phyloP scores from a whole-genome alignment of 1,140 invertebrate species.

The Drosophila kanapiae region DNA sequence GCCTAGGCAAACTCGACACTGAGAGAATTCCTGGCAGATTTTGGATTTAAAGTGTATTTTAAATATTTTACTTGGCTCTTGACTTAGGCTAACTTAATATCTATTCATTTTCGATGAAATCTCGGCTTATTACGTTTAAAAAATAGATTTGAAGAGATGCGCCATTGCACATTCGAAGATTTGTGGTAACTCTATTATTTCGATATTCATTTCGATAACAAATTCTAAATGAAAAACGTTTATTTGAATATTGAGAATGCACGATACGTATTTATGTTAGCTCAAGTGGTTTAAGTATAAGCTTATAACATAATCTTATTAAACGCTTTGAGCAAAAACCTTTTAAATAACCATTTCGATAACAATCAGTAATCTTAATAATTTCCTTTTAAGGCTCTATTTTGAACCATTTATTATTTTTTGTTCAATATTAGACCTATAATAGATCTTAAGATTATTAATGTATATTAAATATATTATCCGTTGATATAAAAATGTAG shows the following conservation, averaged over 20 bases:
- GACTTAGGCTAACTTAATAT: no score
- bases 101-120: no score
- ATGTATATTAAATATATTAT: no score
- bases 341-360: no score
- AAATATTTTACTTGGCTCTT: neutral
- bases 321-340: neutral
- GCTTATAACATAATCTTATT: neutral
- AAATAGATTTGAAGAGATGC: neutral
- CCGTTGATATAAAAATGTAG: neutral
- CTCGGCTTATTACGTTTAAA: neutral
- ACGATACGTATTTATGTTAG: neutral
- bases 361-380: no score
- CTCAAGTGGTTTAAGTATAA: neutral
- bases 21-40: neutral
- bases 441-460: no score
- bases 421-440: no score
- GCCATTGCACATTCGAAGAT: neutral
- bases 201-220: neutral
- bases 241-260: neutral
- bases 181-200: neutral
- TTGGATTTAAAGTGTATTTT: neutral
- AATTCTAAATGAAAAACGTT: neutral
- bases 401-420: no score
- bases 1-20: slow-evolving; percentile 14
- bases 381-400: no score